Percentiles rank a stretch among this genome's conserved stretches.
Evolutionary conservation across 2,888 invertebrate genomes (phyloP).

Genomic region (Neoitamus cyanurus): DNA sequence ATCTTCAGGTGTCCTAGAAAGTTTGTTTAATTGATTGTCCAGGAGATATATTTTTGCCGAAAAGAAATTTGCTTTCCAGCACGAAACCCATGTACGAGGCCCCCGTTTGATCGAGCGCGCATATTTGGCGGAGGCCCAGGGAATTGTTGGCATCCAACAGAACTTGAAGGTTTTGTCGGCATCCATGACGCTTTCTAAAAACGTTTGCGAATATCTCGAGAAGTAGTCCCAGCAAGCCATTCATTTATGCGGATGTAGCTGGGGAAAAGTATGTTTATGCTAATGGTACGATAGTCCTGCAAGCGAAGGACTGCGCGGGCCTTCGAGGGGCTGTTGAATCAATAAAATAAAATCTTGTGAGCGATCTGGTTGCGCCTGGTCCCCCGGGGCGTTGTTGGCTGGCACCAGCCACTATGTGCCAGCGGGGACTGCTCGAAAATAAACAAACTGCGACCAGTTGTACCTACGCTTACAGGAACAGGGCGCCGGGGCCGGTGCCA

Average conservation of each 20-base stretch:
- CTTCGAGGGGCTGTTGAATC: constrained; percentile 21
- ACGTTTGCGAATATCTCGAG: constrained; percentile 1
- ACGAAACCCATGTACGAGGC: not conserved
- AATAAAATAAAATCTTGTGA: constrained; percentile 35
- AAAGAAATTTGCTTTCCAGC: not conserved
- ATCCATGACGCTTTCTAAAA: not conserved
- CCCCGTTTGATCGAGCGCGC: not conserved
- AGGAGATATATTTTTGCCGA: not conserved
- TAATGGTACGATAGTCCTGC: not conserved
- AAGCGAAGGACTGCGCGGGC: not conserved
- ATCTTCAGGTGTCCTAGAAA: not conserved
- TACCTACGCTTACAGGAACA: constrained; percentile 17
- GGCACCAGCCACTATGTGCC: not conserved
- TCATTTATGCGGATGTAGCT: not conserved
- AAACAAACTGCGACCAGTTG: constrained; percentile 36
- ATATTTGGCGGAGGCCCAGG: constrained; percentile 23
- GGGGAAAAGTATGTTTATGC: not conserved
- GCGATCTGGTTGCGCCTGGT: not conserved
- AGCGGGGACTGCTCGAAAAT: constrained; percentile 9
- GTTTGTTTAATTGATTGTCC: not conserved
- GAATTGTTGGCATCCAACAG: not conserved
- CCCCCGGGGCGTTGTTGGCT: not conserved
- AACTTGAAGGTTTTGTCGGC: not conserved
- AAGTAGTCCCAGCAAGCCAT: not conserved
- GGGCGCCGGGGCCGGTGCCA: constrained; percentile 6